Base-by-base conservation (phyloP, 2,888 invertebrate genomes). In the Caenorhabditis doughertyi region DNA sequence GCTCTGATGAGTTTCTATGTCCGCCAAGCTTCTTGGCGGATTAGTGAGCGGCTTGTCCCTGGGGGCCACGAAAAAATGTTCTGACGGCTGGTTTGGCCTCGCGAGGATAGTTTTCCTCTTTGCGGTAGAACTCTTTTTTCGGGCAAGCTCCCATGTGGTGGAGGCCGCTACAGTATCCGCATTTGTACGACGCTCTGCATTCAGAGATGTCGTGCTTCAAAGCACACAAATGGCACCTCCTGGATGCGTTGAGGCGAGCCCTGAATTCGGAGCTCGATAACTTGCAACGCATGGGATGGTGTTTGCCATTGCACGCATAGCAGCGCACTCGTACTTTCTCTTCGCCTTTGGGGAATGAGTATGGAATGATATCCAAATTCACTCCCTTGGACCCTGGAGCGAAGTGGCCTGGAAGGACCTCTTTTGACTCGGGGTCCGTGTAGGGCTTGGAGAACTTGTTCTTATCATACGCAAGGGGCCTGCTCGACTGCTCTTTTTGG, bases 31-130 rank as follows among this genome's bases (percentile, higher is more conserved):
- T 47, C 44, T 18, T 3, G 42, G 3, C 5, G 3, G 42, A 11
- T 42, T 42, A 42, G 3, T 18, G 13, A 42, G 9, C 3, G 44
- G 7, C 18, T 47, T 2, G 44, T 3, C 2, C 3, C n/a, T n/a
- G n/a, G n/a, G n/a, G n/a, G 44, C 18, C 44, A 47, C 39, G 39
- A 39, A 39, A 39, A 47, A 47, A 47, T n/a, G n/a, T n/a, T n/a
- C n/a, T n/a, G n/a, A n/a, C n/a, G n/a, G n/a, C 18, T 18, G 2
- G 11, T 13, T 39, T 2, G 39, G 44, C 18, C 3, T 8, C 4
- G 4, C 18, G 5, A 0, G 56, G 56, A 18, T 56, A 56, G 35
- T 56, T 56, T 8, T 11, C 11, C 18, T 9, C 1, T 9, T 56
- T 35, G 32, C 56, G n/a, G 35, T 35, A 56, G 21, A 5, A 11